Evolutionary conservation across 2,888 invertebrate species (phyloP), one percentile per base, ranked within the genome.

Genomic region (Cinara cedri): DNA sequence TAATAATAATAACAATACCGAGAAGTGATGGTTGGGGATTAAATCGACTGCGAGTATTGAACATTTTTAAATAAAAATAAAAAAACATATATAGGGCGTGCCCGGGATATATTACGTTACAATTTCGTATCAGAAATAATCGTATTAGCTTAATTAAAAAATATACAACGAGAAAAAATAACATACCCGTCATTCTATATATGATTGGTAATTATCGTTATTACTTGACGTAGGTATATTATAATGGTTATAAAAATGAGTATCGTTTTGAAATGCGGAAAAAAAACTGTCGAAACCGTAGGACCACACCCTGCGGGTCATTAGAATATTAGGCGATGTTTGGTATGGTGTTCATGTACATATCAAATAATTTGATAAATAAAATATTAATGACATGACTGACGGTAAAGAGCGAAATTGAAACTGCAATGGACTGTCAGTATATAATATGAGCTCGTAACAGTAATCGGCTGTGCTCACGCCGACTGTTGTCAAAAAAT

Each of bases 141-240:
- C 78, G 60, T 78, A 78, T 78, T 78, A 78, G 78, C 78, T 78
- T 70, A 78, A 78, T 78, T 78, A 78, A 78, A 78, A 78, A 75
- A 60, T 51, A 78, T 49, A 49, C 42, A 66, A 66, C 24, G 44
- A 76, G 21, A 46, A 78, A 75, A 68, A 57, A 60, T 70, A 68
- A 78, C 70, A 78, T 34, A 26, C 68, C 78, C 62, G 70, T 78
- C 78, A 70, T 78, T 78, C 70, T 78, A 62, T 68, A 70, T 70
- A 70, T 70, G 78, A 78, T 78, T 24, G 78, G 78, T 70, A 78
- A 78, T 78, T 78, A 78, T 78, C 70, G 70, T 78, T 78, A 78
- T 78, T 78, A 78, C 78, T 78, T 70, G 26, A 49, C 42, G 70
- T 70, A 34, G 49, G 42, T 75, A 65, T 19, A 65, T 19, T 44